Evolutionary conservation across 53 echinoderm and acorn worm genomes (phyloP).

Genomic region (Antedon mediterranea): DNA sequence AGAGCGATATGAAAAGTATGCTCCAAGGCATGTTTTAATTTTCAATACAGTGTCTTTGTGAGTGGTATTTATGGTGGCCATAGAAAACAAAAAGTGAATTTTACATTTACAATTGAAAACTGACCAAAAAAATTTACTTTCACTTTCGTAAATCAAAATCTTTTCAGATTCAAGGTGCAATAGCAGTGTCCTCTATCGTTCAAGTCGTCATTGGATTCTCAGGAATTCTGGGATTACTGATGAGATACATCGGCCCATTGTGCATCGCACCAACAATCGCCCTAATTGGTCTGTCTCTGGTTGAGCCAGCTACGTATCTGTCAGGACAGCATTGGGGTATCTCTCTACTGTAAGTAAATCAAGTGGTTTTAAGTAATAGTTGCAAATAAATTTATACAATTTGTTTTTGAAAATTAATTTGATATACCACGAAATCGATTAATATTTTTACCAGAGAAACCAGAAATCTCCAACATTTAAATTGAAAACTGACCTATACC

Average conservation of each 20-base stretch:
- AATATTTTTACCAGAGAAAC: no score
- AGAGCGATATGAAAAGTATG: no score
- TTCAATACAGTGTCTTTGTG: no score
- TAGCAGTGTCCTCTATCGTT: constrained; percentile 52
- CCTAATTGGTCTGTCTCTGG: constrained; percentile 66
- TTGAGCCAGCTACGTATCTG: constrained; percentile 33
- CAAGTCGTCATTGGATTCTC: constrained; percentile 75
- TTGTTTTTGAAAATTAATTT: no score
- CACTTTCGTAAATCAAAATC: neutral
- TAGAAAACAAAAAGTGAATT: neutral
- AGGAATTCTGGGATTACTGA: constrained; percentile 58
- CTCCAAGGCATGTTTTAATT: no score
- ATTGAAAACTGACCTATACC: no score
- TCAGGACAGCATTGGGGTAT: constrained; percentile 79
- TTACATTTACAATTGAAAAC: neutral
- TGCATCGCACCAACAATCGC: constrained; percentile 77
- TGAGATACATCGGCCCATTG: constrained; percentile 75
- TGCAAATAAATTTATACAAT: no score
- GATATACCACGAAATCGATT: no score
- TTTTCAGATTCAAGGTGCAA: constrained; percentile 45
- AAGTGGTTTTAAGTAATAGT: no score
- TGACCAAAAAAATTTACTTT: neutral
- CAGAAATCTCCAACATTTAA: no score
- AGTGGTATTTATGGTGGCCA: no score
- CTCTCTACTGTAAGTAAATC: constrained; percentile 48